Percentiles rank a stretch among this genome's conserved stretches.
phyloP scores from a whole-genome alignment of 2,113 vertebrate species.

The Perccottus glenii region DNA sequence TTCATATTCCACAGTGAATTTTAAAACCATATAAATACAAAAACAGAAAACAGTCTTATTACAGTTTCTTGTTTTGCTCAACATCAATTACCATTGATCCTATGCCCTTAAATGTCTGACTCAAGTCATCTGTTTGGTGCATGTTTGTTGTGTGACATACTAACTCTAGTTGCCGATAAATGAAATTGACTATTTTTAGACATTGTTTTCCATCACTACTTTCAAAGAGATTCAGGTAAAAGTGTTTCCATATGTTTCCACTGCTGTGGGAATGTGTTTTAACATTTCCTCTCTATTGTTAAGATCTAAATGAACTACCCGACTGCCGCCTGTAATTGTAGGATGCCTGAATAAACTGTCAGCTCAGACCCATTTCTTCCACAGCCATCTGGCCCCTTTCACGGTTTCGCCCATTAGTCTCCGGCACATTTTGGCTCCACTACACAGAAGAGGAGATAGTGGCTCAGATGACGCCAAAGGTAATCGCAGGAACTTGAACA shows the following conservation, averaged over 20 bases:
- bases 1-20: background rate
- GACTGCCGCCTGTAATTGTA: constrained; percentile 71
- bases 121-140: too few species aligned
- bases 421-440: constrained; percentile 76
- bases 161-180: background rate
- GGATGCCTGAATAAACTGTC: constrained; percentile 74
- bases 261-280: constrained; percentile 52
- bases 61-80: too few species aligned
- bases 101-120: too few species aligned
- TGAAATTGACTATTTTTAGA: too few species aligned
- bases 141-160: too few species aligned
- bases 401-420: constrained; percentile 73
- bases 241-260: constrained; percentile 47
- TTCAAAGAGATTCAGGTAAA: constrained; percentile 38
- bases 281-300: constrained; percentile 58
- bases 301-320: constrained; percentile 67
- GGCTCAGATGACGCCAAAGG: constrained; percentile 71
- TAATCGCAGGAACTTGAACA: constrained; percentile 67
- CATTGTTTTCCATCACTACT: background rate
- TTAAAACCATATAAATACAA: too few species aligned
- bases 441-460: constrained; percentile 76
- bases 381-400: constrained; percentile 68
- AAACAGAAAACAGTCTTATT: too few species aligned
- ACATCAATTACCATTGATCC: too few species aligned
- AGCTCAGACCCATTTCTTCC: constrained; percentile 68